Evolutionary conservation across 2,113 vertebrate species (phyloP).

Genomic region (Henicopernis longicauda): DNA sequence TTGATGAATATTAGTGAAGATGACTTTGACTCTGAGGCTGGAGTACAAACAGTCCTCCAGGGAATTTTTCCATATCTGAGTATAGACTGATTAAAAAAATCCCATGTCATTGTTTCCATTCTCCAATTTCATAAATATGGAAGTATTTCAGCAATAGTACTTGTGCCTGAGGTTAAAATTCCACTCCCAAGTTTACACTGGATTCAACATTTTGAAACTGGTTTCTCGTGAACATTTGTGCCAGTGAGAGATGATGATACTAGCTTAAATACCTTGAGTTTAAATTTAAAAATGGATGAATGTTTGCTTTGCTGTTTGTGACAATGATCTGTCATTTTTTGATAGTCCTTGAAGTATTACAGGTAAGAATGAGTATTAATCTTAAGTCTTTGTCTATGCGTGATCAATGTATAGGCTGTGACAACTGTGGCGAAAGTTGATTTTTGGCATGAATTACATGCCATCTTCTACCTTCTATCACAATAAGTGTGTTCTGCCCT

Average conservation of each 20-base stretch:
- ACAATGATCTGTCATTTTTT: not conserved
- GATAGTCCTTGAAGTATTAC: not conserved
- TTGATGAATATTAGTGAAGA: slow-evolving; percentile 9
- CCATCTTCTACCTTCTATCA: not conserved
- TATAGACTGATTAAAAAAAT: not conserved
- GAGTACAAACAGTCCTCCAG: not conserved
- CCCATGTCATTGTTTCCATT: not conserved
- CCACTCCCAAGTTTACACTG: not conserved
- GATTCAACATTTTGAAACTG: not conserved
- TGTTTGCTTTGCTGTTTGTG: not conserved
- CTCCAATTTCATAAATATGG: not conserved
- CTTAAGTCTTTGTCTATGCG: not conserved
- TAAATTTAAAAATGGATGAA: not conserved
- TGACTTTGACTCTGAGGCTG: not conserved
- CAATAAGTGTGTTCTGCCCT: not conserved
- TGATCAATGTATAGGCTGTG: not conserved
- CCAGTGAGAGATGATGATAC: not conserved
- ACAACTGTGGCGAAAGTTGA: not conserved
- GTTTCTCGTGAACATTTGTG: not conserved
- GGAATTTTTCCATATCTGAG: not conserved
- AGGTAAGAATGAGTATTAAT: not conserved
- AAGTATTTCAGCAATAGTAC: not conserved
- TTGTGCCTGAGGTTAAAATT: not conserved
- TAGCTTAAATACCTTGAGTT: not conserved
- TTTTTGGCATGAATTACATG: not conserved